Conservation (phyloP, 2,797 vertebrate genomes). For the Pelobates cultripes region DNA sequence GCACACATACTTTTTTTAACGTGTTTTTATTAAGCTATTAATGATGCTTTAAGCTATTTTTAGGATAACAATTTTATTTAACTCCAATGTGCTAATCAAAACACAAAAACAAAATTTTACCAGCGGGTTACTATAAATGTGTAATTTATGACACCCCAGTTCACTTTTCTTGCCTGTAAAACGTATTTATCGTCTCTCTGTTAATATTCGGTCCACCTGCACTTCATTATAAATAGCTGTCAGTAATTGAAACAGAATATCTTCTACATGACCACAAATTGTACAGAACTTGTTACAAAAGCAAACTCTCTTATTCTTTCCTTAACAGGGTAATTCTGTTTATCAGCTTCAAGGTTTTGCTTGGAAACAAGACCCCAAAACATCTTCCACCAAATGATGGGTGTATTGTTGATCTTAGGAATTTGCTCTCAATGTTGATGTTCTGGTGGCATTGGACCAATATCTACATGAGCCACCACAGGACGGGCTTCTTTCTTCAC, state of each 20-base stretch:
- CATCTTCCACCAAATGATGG: background rate
- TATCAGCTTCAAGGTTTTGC: background rate
- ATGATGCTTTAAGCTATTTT: background rate
- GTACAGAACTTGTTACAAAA: background rate
- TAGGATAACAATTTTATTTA: background rate
- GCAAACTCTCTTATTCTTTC: background rate
- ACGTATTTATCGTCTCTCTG: background rate
- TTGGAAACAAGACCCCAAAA: too few species aligned
- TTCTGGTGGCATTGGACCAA: background rate
- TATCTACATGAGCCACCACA: background rate
- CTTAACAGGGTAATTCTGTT: background rate
- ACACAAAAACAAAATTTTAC: background rate
- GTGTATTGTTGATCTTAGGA: background rate
- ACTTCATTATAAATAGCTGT: background rate
- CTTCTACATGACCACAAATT: background rate
- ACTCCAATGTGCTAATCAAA: background rate
- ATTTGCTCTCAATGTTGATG: background rate
- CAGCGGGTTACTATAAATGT: background rate
- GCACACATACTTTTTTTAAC: too few species aligned
- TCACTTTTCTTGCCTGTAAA: background rate
- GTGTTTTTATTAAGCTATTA: too few species aligned
- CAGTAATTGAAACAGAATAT: background rate
- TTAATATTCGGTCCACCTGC: background rate
- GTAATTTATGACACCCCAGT: background rate
- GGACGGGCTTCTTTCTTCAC: background rate